Evolutionary conservation across 2,113 vertebrate genomes (phyloP), one percentile per base, ranked within the genome.

Genomic region (Montifringilla adamsi): DNA sequence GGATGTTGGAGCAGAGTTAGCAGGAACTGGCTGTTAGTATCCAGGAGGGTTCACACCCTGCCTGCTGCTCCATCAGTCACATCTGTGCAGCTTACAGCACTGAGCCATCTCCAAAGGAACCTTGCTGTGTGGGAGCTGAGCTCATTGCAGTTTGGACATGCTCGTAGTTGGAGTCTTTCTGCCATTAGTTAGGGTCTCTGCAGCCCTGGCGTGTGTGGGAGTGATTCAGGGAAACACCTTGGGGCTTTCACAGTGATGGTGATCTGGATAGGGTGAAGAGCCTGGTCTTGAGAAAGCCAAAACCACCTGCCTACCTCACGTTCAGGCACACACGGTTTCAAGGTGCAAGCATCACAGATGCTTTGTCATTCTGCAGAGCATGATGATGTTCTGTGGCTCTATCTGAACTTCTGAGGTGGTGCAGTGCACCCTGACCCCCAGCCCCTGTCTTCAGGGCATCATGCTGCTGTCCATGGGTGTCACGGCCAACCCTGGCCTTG

Each of bases 61-160:
- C 41, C 53, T 85, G 46, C 49, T 85, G 46, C 59, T 89, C 78
- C 3, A 0, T 73, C 63, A 21, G 59, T 67, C 76, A 14, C 43
- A 6, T 39, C 44, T 28, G 30, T 62, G 30, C 23, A 69, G 24
- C 52, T 60, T n/a, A 55, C 22, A 74, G 55, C 24, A 6, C 27
- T 4, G 60, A 52, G 53, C 70, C 39, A 41, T 19, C 23, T 81
- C 64, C 68, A 43, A 11, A 37, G 56, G 15, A 26, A 43, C 20
- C 55, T 69, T 0, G 0, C 15, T 62, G 2, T 17, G 28, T 4
- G 1, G 37, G 47, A 75, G 44, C 73, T 75, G 60, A 44, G 33
- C 56, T 84, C 17, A 1, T 19, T 59, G 27, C 68, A 35, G 0
- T 28, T 75, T 24, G 55, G 43, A 72, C 1, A 0, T 43, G 33